phyloP scores from a whole-genome alignment of 2,797 vertebrate species.

The Acrocephalus scirpaceus region DNA sequence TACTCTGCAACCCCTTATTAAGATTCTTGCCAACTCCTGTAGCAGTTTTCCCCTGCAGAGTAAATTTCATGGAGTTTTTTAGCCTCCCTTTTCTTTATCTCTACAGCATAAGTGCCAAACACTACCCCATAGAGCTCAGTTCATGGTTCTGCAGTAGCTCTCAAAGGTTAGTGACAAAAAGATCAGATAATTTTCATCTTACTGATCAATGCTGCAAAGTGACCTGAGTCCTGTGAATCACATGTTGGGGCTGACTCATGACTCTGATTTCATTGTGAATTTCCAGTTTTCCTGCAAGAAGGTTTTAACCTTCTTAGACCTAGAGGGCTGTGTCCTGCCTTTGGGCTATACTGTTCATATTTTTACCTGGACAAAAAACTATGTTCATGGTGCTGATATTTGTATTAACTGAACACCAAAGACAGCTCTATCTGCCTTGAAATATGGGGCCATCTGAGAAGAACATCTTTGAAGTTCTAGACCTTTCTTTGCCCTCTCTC shows the following conservation, averaged over 20 bases:
- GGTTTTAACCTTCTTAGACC: not conserved
- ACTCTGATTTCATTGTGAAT: not conserved
- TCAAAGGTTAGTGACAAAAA: conserved; percentile 27
- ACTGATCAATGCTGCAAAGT: not conserved
- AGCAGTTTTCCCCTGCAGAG: conserved; percentile 36
- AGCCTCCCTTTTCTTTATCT: conserved; percentile 40
- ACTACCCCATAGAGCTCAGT: conserved; percentile 14
- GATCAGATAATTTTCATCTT: conserved; percentile 1
- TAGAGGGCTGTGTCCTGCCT: not conserved
- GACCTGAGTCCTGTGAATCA: not conserved
- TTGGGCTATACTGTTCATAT: not conserved
- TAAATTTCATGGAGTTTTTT: conserved; percentile 54
- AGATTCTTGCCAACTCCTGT: conserved; percentile 40
- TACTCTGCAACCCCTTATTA: conserved; percentile 44
- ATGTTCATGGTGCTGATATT: not conserved
- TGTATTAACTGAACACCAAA: not conserved
- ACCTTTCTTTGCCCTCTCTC: not conserved
- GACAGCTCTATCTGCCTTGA: not conserved
- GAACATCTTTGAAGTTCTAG: not conserved
- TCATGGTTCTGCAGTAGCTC: conserved; percentile 4
- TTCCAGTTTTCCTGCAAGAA: not conserved
- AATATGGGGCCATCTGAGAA: not conserved
- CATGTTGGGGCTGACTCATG: not conserved
- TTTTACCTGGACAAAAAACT: not conserved
- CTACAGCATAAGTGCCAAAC: conserved; percentile 8